Percentiles rank a stretch among this genome's conserved stretches.
phyloP scores from a whole-genome alignment of 2,113 vertebrate genomes.

The Rhynchopsitta pachyrhyncha region DNA sequence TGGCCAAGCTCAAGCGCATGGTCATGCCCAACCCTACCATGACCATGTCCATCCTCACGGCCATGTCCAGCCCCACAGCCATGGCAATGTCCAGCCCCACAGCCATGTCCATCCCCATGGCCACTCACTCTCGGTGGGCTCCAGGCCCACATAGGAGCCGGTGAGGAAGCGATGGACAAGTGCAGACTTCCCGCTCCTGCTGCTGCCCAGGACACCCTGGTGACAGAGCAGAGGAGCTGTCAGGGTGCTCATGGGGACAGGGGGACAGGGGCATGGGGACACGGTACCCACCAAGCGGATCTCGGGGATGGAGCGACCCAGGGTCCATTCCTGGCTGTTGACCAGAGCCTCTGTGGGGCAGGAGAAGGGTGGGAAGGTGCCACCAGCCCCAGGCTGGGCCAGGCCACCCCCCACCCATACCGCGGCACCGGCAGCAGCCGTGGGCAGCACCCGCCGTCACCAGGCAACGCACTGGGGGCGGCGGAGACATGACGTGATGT shows the following conservation, averaged over 20 bases:
- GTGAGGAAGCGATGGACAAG: constrained; percentile 94
- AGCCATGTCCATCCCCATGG: neutral
- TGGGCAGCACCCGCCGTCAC: neutral
- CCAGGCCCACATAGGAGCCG: constrained; percentile 85
- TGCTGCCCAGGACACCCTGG: constrained; percentile 89
- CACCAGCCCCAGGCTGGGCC: neutral
- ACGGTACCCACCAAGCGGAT: constrained; percentile 86
- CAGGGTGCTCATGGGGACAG: neutral
- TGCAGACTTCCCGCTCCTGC: constrained; percentile 88
- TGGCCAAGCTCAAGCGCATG: neutral
- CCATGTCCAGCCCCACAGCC: fast-evolving
- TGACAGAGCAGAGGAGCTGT: neutral
- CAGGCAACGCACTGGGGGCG: neutral
- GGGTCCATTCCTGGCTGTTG: constrained; percentile 96
- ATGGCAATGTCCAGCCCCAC: fast-evolving
- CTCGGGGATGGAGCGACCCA: constrained; percentile 88
- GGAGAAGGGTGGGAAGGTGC: neutral
- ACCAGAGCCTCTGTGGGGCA: constrained; percentile 82
- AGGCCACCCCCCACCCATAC: neutral
- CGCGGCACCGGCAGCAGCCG: neutral
- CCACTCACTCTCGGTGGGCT: constrained; percentile 88
- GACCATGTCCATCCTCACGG: neutral
- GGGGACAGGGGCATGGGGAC: neutral
- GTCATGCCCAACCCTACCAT: neutral
- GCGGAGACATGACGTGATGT: neutral